phyloP scores from a whole-genome alignment of 2,113 vertebrate species.

The Symphodus melops region DNA sequence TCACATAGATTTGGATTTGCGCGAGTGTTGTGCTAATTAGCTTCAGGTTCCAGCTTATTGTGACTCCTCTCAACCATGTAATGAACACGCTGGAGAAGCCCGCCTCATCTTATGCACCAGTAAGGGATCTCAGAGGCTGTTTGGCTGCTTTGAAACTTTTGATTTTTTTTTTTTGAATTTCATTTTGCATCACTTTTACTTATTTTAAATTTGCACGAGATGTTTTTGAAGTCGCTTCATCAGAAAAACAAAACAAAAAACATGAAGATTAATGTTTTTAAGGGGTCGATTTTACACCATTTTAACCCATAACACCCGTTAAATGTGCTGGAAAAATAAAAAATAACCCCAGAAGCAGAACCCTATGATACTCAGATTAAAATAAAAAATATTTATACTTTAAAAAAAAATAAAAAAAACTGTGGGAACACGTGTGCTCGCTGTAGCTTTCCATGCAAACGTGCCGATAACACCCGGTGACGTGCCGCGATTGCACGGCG shows the following conservation, averaged over 20 bases:
- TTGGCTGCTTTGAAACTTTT: background rate
- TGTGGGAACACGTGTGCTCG: conserved; percentile 22
- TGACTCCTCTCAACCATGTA: conserved; percentile 2
- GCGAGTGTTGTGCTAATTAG: conserved; percentile 9
- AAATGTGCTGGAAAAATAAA: conserved; percentile 5
- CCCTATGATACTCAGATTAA: background rate
- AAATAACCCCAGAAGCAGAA: background rate
- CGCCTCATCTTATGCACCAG: conserved; percentile 30
- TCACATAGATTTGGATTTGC: conserved; percentile 27
- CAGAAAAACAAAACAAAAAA: background rate
- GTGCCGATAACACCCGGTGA: background rate
- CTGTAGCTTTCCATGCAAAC: conserved; percentile 48
- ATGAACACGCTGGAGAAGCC: conserved; percentile 26
- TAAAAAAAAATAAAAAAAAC: background rate
- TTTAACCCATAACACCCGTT: background rate
- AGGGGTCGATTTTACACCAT: background rate
- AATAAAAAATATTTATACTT: background rate
- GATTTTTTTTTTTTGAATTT: background rate
- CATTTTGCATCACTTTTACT: background rate
- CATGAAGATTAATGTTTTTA: background rate
- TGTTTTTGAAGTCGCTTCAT: background rate
- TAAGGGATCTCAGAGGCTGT: conserved; percentile 35
- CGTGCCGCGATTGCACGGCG: background rate
- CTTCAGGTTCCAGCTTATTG: conserved; percentile 34
- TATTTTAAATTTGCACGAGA: background rate